These are phyloP conservation scores for Knipowitschia caucasica DNA, from an alignment of 2,797 vertebrate genomes.

Conservation along the genomic window DNA sequence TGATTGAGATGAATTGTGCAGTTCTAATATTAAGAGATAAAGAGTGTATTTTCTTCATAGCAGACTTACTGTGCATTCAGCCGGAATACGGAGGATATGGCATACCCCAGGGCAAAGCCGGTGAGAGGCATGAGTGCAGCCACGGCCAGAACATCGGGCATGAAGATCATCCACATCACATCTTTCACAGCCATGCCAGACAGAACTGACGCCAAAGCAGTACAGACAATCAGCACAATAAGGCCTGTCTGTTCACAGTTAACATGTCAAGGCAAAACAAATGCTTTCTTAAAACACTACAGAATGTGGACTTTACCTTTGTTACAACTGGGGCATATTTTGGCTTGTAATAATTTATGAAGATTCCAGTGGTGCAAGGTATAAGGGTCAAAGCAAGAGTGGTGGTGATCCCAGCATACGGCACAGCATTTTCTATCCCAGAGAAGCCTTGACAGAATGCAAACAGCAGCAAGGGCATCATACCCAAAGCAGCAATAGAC, in stretches of 20 bases:
- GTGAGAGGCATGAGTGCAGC: conserved; percentile 79
- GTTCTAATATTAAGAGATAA: too few relatives aligned
- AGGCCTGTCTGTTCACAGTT: conserved; percentile 66
- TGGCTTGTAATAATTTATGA: conserved; percentile 79
- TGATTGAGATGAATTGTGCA: too few relatives aligned
- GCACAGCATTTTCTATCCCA: conserved; percentile 73
- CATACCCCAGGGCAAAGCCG: conserved; percentile 79
- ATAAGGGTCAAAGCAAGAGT: conserved; percentile 72
- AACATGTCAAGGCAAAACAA: too few relatives aligned
- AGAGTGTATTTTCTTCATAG: too few relatives aligned
- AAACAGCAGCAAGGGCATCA: conserved; percentile 85
- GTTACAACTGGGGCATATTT: conserved; percentile 62
- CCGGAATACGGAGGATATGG: conserved; percentile 70
- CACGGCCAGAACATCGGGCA: conserved; percentile 62
- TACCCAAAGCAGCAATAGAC: conserved; percentile 71
- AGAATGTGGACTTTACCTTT: too few relatives aligned
- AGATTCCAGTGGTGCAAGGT: conserved; percentile 77
- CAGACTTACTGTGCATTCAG: conserved; percentile 73
- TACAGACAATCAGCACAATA: conserved; percentile 58
- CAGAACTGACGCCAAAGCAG: conserved; percentile 51
- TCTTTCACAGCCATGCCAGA: conserved; percentile 58
- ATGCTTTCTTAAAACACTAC: too few relatives aligned
- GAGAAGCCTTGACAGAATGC: conserved; percentile 75
- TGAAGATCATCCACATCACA: conserved; percentile 61
- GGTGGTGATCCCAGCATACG: conserved; percentile 71